Evolutionary conservation across 2,888 invertebrate genomes (phyloP).

Genomic region (Branchinecta sandiegonensis): DNA sequence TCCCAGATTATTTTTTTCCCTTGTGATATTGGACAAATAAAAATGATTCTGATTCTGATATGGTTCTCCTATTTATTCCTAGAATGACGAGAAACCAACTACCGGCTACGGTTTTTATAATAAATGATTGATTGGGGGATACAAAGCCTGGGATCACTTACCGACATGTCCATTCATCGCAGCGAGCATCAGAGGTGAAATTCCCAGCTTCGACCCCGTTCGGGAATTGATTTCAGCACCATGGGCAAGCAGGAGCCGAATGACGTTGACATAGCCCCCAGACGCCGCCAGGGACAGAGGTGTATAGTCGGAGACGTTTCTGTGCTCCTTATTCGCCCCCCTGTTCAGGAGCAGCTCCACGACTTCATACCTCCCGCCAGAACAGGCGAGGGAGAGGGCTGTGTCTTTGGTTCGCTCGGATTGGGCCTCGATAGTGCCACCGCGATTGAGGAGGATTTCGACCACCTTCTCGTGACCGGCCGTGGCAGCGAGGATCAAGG

Average conservation of each 20-base stretch:
- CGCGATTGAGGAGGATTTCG: conserved; percentile 78
- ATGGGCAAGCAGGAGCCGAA: conserved; percentile 75
- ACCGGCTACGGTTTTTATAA: too few relatives aligned
- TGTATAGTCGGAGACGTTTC: conserved; percentile 97
- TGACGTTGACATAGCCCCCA: conserved; percentile 96
- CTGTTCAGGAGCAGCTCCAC: conserved; percentile 77
- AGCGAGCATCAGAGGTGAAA: conserved; percentile 95
- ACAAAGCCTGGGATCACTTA: conserved; percentile 27
- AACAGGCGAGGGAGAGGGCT: conserved; percentile 89
- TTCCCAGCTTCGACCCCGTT: conserved; percentile 90
- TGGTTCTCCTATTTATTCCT: too few relatives aligned
- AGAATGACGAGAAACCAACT: too few relatives aligned
- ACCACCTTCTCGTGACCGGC: conserved; percentile 87
- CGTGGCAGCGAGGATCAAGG: conserved; percentile 89
- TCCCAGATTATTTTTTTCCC: too few relatives aligned
- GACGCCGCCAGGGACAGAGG: conserved; percentile 96
- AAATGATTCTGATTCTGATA: too few relatives aligned
- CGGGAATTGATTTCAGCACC: conserved; percentile 98
- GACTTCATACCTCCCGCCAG: conserved; percentile 89
- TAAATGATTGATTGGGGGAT: too few relatives aligned
- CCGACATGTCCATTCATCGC: conserved; percentile 94
- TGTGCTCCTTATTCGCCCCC: conserved; percentile 91
- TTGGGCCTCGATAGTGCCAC: conserved; percentile 96
- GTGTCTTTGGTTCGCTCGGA: conserved; percentile 98
- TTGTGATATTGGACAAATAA: too few relatives aligned